A percentile compares a stretch with the other conserved stretches of the same genome.
Conservation (phyloP, 2,113 vertebrate genomes). For the Ageneiosus marmoratus region DNA sequence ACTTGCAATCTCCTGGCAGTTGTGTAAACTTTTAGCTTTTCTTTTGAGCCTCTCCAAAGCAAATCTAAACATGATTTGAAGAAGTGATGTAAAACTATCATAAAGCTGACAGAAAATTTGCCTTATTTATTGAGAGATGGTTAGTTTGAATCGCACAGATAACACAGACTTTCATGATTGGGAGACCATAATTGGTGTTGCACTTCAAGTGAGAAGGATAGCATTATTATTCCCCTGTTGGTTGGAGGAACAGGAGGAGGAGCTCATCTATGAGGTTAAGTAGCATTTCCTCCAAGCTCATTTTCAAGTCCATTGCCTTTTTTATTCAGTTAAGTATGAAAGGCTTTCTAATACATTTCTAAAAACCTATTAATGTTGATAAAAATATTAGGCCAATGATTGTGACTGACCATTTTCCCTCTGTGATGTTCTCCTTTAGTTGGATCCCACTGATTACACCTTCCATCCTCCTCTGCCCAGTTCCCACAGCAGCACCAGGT, state of each 20-base stretch:
- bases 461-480: constrained; percentile 65
- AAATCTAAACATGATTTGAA: too few species aligned
- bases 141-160: not conserved
- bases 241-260: not conserved
- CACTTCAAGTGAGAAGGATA: not conserved
- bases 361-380: not conserved
- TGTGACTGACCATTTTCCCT: constrained; percentile 12
- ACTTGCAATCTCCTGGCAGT: not conserved
- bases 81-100: not conserved
- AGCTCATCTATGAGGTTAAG: not conserved
- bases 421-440: constrained; percentile 58
- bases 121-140: not conserved
- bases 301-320: not conserved
- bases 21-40: too few species aligned
- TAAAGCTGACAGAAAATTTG: not conserved
- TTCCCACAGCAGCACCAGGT: constrained; percentile 60
- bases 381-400: constrained; percentile 12
- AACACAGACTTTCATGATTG: not conserved
- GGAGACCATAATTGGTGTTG: not conserved
- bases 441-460: constrained; percentile 70
- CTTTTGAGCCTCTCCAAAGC: too few species aligned
- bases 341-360: not conserved
- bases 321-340: not conserved
- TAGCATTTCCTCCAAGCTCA: not conserved
- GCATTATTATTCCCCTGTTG: not conserved